phyloP scores from a whole-genome alignment of 2,113 vertebrate species.

The Pygoscelis antarcticus region DNA sequence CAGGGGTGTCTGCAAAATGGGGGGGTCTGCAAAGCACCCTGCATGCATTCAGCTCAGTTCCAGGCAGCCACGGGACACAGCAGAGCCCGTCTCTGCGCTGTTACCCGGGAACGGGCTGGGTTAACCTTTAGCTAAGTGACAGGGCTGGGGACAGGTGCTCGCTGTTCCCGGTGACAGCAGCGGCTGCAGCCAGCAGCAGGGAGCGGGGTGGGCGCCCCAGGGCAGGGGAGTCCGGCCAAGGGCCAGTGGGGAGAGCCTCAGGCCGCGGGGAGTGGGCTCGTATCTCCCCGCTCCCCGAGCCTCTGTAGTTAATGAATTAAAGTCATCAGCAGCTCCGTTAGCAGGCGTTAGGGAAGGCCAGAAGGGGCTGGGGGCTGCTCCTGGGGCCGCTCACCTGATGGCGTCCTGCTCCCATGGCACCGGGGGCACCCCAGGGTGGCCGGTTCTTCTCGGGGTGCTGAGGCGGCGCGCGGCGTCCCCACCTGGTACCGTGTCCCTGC shows the following conservation, averaged over 20 bases:
- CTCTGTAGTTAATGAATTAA: background rate
- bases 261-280: rapidly evolving
- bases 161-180: background rate
- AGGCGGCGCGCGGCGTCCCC: rapidly evolving
- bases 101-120: rapidly evolving
- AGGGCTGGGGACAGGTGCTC: background rate
- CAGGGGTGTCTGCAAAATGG: background rate
- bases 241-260: background rate
- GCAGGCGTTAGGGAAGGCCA: rapidly evolving
- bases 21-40: background rate
- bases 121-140: background rate
- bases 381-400: background rate
- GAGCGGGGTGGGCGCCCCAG: background rate
- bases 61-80: background rate
- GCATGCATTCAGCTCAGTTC: too few species aligned
- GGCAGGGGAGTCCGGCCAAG: too few species aligned
- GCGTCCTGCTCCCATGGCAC: background rate
- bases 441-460: background rate
- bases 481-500: conserved; percentile 57
- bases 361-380: background rate
- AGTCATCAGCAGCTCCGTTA: background rate
- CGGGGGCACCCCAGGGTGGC: background rate
- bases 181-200: background rate
- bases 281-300: background rate
- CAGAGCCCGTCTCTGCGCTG: background rate